Base-by-base conservation (phyloP, 2,113 vertebrate species). In the Eleginops maclovinus region DNA sequence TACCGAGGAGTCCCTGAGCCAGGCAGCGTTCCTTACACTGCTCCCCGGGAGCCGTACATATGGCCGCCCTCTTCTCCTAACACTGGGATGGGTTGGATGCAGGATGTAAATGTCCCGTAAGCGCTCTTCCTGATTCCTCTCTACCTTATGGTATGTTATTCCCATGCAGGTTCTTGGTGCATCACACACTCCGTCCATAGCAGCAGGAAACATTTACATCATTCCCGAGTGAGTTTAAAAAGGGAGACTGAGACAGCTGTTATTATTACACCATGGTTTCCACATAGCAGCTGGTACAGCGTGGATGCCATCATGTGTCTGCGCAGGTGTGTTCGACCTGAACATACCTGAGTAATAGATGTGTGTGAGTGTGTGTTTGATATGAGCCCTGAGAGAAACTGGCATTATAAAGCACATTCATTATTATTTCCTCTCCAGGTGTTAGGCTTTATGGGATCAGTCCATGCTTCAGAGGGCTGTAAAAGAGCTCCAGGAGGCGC, bases 341-440 rank as follows among this genome's bases (percentile, higher is more conserved):
- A 55, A 26, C 4, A 56, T 28, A 31, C 16, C 24, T 36, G 70
- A 61, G 26, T 50, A 61, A 50, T 51, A 22, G 44, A 19, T 19
- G 56, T 13, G 15, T 19, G 55, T 19, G 56, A 9, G 15, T 19
- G 55, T 31, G 55, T 31, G 28, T 31, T 31, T 31, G 80, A 72
- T 31, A 4, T 3, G 13, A 4, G 46, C 40, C 43, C 26, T 26
- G 9, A 63, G 16, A 64, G 62, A 31, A n/a, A 11, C 47, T 60
- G 83, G 61, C 73, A 82, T 64, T 60, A 74, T 82, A 80, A 71
- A 77, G 17, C 47, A 26, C 72, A 82, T 74, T 73, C 19, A 66
- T 47, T 68, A 43, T 64, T 72, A 50, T 51, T n/a, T 58, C 69
- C 47, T 7, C 63, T 4, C 56, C 86, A 86, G 82, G 83, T 91